Base-by-base conservation (phyloP, 2,888 invertebrate genomes). In the Drosophila melanocephala region DNA sequence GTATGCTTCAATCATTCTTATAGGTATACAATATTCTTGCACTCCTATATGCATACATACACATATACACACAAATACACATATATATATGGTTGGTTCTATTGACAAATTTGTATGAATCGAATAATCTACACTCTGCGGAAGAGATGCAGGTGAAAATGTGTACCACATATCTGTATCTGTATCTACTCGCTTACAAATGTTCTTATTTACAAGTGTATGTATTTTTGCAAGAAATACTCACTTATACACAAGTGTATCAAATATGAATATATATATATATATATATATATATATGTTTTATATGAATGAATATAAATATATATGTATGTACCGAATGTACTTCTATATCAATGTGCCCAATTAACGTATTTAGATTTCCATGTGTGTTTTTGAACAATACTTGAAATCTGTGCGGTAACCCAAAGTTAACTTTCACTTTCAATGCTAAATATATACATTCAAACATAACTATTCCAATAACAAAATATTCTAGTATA, bases 351-450 rank as follows among this genome's bases (percentile, higher is more conserved):
- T 81, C 67, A 59, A 87, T 87, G 83, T 87, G 88, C 86, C 86
- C 83, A 73, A 78, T 62, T 66, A 68, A 76, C 68, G 68, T 81
- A 72, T 80, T 51, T 81, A 71, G 70, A 85, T 81, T 84, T 84
- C 65, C 74, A 74, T 72, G 72, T 74, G 76, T 78, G 77, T 77
- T 60, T 77, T 60, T 75, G 68, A 73, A 68, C 35, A 35, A 57
- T 57, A 68, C 69, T 77, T 30, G 63, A 77, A 75, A 80, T 80
- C 86, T 62, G 62, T 72, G 68, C 84, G 90, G 83, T 64, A 89
- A 91, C 79, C 83, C 77, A 89, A 89, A 91, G 91, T 92, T 92
- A 91, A 92, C 91, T 90, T 84, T 82, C 77, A 78, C 85, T 87
- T 76, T 82, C 72, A 74, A 80, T 62, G 68, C 64, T 63, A 59